Evolutionary conservation across 2,888 invertebrate genomes (phyloP), one percentile per base, ranked within the genome.

Genomic region (Netelia virgata): DNA sequence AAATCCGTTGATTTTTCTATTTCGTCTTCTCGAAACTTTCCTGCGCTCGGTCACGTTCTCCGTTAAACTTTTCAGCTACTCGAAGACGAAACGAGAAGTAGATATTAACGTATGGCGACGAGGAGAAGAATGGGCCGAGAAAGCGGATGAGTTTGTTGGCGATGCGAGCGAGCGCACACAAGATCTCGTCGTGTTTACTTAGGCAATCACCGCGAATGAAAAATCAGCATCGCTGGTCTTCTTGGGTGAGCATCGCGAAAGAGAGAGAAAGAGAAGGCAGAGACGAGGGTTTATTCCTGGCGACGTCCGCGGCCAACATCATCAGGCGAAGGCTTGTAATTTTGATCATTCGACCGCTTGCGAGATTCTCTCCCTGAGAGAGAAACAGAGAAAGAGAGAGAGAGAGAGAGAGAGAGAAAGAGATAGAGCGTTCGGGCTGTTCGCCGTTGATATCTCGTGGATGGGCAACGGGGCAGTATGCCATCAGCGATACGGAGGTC

Each of bases 341-440:
- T 93, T 93, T 93, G 92, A 92, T 93, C 90, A 92, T 93, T 92
- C 91, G 92, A 91, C 93, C 92, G 93, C 93, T 92, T 91, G 91
- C 91, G 55, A 23, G 90, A 92, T 92, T 85, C 70, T 72, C 74
- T 69, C 77, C 66, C 57, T 82, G 43, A 73, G 72, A 69, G 28
- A 72, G 55, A 57, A 50, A 73, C 23, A 41, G 47, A 79, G 59
- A 47, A n/a, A 61, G 55, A 66, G 55, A 57, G 63, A 69, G 6
- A 16, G 23, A 16, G 28, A 72, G 55, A 57, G 59, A 73, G 41
- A 41, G 47, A 79, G 59, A 47, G 18, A 61, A 61, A 66, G 55
- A 57, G 63, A 69, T 11, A 16, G 23, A 16, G 16, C 50, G 6
- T 10, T 28, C 50, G 64, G 50, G 14, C 88, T 87, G 87, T 87